phyloP scores from a whole-genome alignment of 2,113 vertebrate species.

The Anguilla rostrata region DNA sequence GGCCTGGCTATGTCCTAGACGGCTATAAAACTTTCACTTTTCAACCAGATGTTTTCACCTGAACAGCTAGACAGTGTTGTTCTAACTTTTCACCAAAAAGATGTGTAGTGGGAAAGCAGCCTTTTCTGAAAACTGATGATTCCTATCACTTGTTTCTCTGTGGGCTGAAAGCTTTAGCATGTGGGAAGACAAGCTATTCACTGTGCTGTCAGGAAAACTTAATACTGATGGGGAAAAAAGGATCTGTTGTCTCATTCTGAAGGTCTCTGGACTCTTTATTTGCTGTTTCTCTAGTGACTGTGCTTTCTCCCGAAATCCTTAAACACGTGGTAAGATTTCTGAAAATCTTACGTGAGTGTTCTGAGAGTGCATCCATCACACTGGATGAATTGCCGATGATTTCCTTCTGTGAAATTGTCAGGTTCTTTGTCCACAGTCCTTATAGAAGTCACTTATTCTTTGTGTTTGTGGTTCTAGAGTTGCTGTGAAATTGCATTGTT shows the following conservation, averaged over 20 bases:
- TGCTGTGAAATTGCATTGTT: not conserved
- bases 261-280: no score
- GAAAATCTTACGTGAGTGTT: not conserved
- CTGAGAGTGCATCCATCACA: not conserved
- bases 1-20: no score
- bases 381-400: no score
- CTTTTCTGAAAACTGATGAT: not conserved
- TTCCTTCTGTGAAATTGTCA: no score
- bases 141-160: not conserved
- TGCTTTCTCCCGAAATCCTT: not conserved
- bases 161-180: not conserved
- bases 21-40: no score
- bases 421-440: not conserved
- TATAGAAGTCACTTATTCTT: not conserved
- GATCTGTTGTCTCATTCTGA: not conserved
- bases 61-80: no score
- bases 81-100: no score
- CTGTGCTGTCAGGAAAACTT: not conserved
- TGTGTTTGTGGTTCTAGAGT: not conserved
- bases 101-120: not conserved
- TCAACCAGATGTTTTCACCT: no score
- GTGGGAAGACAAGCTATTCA: not conserved
- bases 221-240: not conserved
- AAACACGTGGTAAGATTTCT: not conserved
- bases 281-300: slow-evolving; percentile 1